Evolutionary conservation across 2,888 invertebrate genomes (phyloP).

Genomic region (Rhopalosiphum nymphaeae): DNA sequence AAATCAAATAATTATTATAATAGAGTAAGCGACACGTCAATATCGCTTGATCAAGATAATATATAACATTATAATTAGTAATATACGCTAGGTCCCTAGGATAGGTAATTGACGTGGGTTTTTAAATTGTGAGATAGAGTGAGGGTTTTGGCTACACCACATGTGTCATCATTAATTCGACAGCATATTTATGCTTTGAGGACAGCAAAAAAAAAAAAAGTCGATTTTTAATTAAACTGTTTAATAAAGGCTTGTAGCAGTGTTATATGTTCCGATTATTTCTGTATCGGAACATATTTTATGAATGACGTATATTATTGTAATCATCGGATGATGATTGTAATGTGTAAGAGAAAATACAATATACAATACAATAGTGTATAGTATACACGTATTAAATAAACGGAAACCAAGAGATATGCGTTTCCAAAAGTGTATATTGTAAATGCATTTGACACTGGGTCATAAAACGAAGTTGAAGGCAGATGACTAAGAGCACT

Average conservation of each 20-base stretch:
- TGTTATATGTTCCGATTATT: not conserved
- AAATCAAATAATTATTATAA: not conserved
- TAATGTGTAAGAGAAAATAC: not conserved
- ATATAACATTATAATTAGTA: not conserved
- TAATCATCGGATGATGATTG: not conserved
- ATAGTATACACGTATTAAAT: not conserved
- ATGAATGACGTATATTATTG: not conserved
- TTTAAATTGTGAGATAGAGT: not conserved
- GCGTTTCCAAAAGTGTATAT: constrained; percentile 28
- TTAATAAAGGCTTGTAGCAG: not conserved
- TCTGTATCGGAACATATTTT: not conserved
- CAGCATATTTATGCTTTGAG: not conserved
- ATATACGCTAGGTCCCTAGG: not conserved
- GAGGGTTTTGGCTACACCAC: not conserved
- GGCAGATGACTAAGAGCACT: constrained; percentile 34
- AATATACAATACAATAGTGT: not conserved
- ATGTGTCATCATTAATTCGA: not conserved
- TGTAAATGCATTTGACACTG: constrained; percentile 38
- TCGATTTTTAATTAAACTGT: not conserved
- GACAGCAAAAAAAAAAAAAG: not conserved
- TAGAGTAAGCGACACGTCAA: not conserved
- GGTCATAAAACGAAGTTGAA: constrained; percentile 43
- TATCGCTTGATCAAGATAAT: not conserved
- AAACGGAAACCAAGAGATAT: not conserved
- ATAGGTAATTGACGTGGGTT: not conserved